Evolutionary conservation across 2,797 vertebrate genomes (phyloP).

Genomic region (Chloroceryle inda): DNA sequence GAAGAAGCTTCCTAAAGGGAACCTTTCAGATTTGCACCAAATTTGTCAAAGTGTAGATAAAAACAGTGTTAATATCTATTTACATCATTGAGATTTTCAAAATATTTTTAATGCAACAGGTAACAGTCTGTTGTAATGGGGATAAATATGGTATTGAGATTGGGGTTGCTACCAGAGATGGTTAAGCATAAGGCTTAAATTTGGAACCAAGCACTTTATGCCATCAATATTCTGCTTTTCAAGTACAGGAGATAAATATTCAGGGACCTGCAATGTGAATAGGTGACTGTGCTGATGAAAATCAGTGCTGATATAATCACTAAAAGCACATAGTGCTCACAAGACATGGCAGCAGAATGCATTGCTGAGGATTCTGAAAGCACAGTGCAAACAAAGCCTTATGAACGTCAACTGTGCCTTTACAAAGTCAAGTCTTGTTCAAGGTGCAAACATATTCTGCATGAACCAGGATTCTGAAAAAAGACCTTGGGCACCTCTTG

Average conservation of each 20-base stretch:
- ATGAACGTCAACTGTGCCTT: neutral
- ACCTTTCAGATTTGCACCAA: neutral
- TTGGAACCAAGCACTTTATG: neutral
- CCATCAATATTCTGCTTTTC: neutral
- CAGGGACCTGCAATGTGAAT: neutral
- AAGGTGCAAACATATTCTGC: neutral
- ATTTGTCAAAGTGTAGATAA: neutral
- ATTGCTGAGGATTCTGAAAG: neutral
- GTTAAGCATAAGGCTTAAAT: neutral
- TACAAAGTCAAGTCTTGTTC: neutral
- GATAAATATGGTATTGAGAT: neutral
- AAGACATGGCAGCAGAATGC: neutral
- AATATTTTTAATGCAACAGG: neutral
- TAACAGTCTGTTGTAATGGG: neutral
- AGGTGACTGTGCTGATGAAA: neutral
- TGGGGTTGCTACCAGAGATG: neutral
- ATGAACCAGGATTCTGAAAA: neutral
- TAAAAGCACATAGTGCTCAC: rapidly evolving
- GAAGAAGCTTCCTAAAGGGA: neutral
- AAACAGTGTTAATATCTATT: neutral
- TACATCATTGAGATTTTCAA: neutral
- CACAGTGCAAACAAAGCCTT: neutral
- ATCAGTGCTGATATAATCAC: neutral
- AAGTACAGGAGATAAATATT: neutral
- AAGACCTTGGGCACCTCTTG: neutral